These are phyloP conservation scores for Tineola bisselliella DNA, from an alignment of 2,888 invertebrate species.

Conservation along the genomic window DNA sequence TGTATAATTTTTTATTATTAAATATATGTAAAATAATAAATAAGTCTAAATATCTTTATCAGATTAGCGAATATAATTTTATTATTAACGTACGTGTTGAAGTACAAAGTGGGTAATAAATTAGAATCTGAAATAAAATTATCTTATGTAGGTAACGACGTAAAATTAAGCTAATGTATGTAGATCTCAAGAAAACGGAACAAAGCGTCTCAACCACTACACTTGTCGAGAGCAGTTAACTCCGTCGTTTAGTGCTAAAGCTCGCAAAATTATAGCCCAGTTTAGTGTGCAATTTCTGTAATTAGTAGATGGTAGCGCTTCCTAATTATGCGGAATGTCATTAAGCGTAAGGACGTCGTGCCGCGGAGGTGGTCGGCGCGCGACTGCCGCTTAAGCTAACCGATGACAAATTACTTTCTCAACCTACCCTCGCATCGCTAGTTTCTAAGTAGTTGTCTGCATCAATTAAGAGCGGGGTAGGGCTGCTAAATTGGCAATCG, in stretches of 20 bases:
- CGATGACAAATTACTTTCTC: conserved; percentile 65
- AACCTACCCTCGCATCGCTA: conserved; percentile 40
- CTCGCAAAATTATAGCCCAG: conserved; percentile 48
- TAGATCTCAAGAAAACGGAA: conserved; percentile 6
- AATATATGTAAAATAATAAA: too few relatives aligned
- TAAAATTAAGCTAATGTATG: conserved; percentile 11
- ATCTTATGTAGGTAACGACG: conserved; percentile 1
- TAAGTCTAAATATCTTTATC: background rate
- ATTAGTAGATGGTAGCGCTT: conserved; percentile 59
- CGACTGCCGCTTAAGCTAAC: conserved; percentile 38
- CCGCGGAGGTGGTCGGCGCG: conserved; percentile 33
- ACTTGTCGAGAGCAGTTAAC: conserved; percentile 11
- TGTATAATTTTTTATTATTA: too few relatives aligned
- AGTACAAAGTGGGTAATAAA: background rate
- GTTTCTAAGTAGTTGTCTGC: conserved; percentile 56
- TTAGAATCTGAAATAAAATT: background rate
- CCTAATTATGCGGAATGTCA: conserved; percentile 64
- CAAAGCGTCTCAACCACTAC: conserved; percentile 11
- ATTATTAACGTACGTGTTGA: background rate
- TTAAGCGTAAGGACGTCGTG: conserved; percentile 50
- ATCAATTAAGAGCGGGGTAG: conserved; percentile 61
- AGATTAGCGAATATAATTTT: background rate
- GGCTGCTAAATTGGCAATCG: conserved; percentile 65
- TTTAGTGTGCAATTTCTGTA: conserved; percentile 63
- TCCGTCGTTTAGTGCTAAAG: conserved; percentile 20